Evolutionary conservation across 2,113 vertebrate genomes (phyloP), one percentile per base, ranked within the genome.

Genomic region (Oriolus oriolus): DNA sequence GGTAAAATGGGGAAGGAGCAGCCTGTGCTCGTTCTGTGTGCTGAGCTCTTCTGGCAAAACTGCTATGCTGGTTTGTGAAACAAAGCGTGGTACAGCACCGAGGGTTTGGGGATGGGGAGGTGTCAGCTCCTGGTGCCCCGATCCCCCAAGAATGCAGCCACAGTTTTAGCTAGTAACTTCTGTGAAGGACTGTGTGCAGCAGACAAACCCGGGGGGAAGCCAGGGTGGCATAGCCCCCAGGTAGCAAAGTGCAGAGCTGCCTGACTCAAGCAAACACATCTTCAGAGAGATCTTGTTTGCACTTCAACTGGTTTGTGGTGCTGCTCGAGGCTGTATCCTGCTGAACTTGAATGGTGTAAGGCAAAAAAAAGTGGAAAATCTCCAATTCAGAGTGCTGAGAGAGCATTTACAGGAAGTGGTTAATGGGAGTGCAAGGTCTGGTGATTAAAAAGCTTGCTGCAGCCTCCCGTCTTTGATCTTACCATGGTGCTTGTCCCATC

Each of bases 381-480:
- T 66, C 33, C 56, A 59, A 47, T 71, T 18, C 35, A 47, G 79
- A 64, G n/a, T 23, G 77, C 61, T 82, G 84, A 82, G 77, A 54
- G 16, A 80, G 77, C 42, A 20, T 44, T 96, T 84, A 60, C 2
- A 18, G 66, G 93, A 87, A 90, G 33, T 27, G 49, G 82, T 54
- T 89, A 95, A 75, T 84, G 57, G 61, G 57, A 70, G 66, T 10
- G 2, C 49, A 47, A 39, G 76, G 71, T 91, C 82, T 94, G 74
- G 39, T 89, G 84, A 82, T 81, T 89, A 91, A 74, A 93, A 94
- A 82, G 11, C 53, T 80, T 84, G 42, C 64, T 87, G 57, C n/a
- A 80, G 39, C 37, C 47, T 92, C 44, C 16, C 16, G 60, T 16
- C 89, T 96, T 95, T 94, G 74, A 90, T 93, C 82, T 96, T 68